Conservation (phyloP, 2,888 invertebrate genomes). For the Folsomia candida region DNA sequence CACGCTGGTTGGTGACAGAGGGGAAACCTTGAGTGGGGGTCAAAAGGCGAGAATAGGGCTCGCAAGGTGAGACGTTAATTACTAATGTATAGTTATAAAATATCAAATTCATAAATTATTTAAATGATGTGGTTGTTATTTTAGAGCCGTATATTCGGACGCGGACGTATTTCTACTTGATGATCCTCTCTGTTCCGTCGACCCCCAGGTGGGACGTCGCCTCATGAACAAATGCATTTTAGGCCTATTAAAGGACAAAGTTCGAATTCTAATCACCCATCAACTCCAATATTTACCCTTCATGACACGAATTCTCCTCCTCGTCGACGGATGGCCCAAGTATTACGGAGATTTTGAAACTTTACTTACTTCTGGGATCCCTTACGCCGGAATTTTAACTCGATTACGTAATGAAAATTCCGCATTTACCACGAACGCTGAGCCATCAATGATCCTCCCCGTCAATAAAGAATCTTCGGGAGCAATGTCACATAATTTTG, state of each 20-base stretch:
- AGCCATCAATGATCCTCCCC: no score
- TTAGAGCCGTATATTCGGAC: neutral
- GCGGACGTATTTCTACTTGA: neutral
- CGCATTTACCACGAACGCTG: no score
- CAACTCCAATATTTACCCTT: constrained; percentile 34
- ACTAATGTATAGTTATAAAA: no score
- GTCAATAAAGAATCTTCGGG: no score
- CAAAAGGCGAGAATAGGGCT: constrained; percentile 52
- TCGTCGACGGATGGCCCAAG: constrained; percentile 32
- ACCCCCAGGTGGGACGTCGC: constrained; percentile 30
- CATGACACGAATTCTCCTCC: constrained; percentile 24
- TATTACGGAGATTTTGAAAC: constrained; percentile 58
- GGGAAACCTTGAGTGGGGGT: constrained; percentile 54
- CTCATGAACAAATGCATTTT: constrained; percentile 33
- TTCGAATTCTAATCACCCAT: constrained; percentile 35
- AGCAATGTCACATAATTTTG: no score
- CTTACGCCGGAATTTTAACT: constrained; percentile 67
- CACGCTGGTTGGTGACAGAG: constrained; percentile 59
- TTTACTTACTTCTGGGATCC: constrained; percentile 69
- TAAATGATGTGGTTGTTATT: no score
- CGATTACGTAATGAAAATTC: neutral
- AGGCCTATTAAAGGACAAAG: constrained; percentile 23
- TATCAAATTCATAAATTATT: no score
- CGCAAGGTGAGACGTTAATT: no score
- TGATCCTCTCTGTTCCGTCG: constrained; percentile 13